Conservation (phyloP, 2,888 invertebrate species). For the Hyalella azteca region DNA sequence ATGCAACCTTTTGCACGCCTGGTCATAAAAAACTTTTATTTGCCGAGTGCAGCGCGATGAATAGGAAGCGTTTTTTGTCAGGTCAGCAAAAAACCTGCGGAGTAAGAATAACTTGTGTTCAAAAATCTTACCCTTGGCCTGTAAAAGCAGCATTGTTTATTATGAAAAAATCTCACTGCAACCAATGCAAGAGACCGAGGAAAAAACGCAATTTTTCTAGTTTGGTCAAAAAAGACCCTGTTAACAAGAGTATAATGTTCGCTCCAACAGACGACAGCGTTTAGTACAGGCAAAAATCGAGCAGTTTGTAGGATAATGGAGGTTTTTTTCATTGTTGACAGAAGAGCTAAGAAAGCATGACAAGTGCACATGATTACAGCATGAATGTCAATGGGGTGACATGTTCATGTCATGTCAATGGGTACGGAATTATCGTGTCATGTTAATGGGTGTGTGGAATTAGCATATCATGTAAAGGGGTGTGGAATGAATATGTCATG, state of each 20-base stretch:
- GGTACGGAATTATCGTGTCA: too few species aligned
- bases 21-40: slow-evolving; percentile 12
- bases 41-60: slow-evolving; percentile 12
- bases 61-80: neutral
- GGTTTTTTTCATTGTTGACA: neutral
- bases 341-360: neutral
- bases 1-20: neutral
- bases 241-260: neutral
- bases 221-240: neutral
- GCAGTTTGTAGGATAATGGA: neutral
- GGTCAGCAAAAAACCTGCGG: neutral
- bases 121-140: neutral
- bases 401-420: too few species aligned
- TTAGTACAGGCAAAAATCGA: neutral
- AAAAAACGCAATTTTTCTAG: neutral
- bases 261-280: neutral
- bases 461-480: too few species aligned
- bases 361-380: neutral
- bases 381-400: slow-evolving; percentile 10
- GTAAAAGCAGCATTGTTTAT: neutral
- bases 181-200: neutral
- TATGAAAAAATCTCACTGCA: neutral
- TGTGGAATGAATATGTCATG: too few species aligned
- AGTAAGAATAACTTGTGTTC: neutral
- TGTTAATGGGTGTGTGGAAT: too few species aligned